These are phyloP conservation scores for Nasua narica DNA, from an alignment of 2,797 vertebrate genomes.

Conservation along the genomic window DNA sequence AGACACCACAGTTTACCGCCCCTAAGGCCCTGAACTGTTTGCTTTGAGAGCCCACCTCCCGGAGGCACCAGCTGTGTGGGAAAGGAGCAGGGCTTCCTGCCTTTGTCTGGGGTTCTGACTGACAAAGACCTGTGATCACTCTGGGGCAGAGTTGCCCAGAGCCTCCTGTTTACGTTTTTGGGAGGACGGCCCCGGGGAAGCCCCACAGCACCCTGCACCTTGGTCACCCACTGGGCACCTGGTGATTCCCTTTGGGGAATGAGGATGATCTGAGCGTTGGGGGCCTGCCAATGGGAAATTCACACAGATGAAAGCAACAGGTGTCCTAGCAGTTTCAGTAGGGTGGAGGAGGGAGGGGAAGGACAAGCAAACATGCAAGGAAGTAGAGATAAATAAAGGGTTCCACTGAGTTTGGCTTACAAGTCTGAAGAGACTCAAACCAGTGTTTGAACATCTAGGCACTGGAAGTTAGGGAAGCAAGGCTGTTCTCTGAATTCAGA, in stretches of 20 bases:
- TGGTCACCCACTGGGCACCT: neutral
- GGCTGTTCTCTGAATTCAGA: neutral
- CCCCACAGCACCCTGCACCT: neutral
- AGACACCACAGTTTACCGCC: neutral
- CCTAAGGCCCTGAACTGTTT: neutral
- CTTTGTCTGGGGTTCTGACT: constrained; percentile 23
- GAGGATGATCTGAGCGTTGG: neutral
- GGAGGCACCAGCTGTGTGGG: too few relatives aligned
- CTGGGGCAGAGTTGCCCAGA: neutral
- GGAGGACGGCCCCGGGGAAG: constrained; percentile 42
- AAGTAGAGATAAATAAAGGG: neutral
- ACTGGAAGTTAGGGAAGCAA: neutral
- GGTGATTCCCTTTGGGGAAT: constrained; percentile 22
- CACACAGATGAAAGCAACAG: constrained; percentile 18
- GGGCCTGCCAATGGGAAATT: constrained; percentile 54
- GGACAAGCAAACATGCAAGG: neutral
- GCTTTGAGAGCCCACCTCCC: neutral
- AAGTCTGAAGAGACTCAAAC: neutral
- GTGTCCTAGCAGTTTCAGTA: neutral
- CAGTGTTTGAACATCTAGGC: neutral
- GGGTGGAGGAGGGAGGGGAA: neutral
- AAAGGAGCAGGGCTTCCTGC: neutral
- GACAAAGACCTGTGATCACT: neutral
- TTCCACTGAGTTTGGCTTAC: neutral
- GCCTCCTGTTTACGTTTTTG: constrained; percentile 67